phyloP scores from a whole-genome alignment of 2,888 invertebrate species.

The Eubasilissa splendida region DNA sequence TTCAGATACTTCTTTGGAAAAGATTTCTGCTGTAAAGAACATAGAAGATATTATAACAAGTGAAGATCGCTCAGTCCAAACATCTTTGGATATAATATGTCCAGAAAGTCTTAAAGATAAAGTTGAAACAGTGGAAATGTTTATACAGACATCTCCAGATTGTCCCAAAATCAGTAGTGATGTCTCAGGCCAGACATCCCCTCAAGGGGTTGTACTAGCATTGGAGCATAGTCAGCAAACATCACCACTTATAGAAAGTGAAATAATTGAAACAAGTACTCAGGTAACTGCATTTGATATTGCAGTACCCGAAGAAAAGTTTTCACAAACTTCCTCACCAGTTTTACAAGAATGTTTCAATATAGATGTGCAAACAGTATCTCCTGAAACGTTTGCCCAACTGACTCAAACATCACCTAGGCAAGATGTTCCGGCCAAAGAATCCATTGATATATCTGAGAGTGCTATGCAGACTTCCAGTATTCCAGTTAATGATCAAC shows the following conservation, averaged over 20 bases:
- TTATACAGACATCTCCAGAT: constrained; percentile 69
- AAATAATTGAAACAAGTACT: constrained; percentile 63
- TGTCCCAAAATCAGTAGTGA: constrained; percentile 64
- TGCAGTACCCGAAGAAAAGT: constrained; percentile 67
- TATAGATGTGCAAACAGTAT: constrained; percentile 67
- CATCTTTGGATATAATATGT: constrained; percentile 67
- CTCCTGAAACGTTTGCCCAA: constrained; percentile 61
- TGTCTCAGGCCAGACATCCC: constrained; percentile 62
- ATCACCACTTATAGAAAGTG: constrained; percentile 42
- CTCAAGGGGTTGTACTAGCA: constrained; percentile 56
- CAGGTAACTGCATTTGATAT: constrained; percentile 71
- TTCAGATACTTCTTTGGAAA: background rate
- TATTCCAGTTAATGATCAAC: constrained; percentile 61
- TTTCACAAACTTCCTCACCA: constrained; percentile 70
- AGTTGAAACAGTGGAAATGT: constrained; percentile 68
- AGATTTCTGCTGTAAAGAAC: background rate
- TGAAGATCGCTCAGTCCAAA: constrained; percentile 77
- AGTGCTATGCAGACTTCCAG: constrained; percentile 64
- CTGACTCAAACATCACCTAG: constrained; percentile 59
- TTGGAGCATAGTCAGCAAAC: constrained; percentile 57
- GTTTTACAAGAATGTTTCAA: constrained; percentile 62
- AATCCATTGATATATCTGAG: constrained; percentile 62
- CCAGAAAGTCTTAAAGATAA: constrained; percentile 64
- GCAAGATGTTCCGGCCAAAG: constrained; percentile 18
- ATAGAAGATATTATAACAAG: constrained; percentile 66